Evolutionary conservation across 1,140 invertebrate genomes (phyloP), one percentile per base, ranked within the genome.

Genomic region (Lethrus apterus): DNA sequence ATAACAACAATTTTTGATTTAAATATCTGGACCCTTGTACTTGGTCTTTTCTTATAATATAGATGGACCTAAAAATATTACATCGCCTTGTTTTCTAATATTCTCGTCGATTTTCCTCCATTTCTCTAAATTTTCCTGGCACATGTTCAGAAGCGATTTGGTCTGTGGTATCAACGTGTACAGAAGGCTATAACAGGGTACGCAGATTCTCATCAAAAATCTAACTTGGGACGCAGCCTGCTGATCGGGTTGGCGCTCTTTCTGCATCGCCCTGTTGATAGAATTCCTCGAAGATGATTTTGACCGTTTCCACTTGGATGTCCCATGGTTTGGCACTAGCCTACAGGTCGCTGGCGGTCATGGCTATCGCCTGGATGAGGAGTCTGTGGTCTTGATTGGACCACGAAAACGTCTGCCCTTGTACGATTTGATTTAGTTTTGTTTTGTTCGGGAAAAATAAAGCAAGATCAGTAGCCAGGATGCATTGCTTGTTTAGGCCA

Each of bases 251-350:
- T 83, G 79, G 30, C 8, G 70, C 70, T 50, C 76, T 72, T 62
- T 89, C 86, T 20, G 79, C 80, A 62, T 90, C 86, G 19, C 73
- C 84, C 69, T 89, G 85, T 52, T 83, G 77, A 66, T 89, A 90
- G 66, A 91, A 91, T 61, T 91, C 87, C 60, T 89, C 82, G 67
- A 89, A 88, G 49, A 91, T 89, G 3, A 85, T 82, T 62, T 54
- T 78, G 1, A 89, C 86, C 0, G 83, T 89, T 63, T 85, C 76
- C 2, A 77, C 73, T 67, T 90, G 86, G n/a, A 86, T 69, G n/a
- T 84, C 75, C 86, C 86, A 90, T 2, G 84, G 83, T 66, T 89
- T 89, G 1, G 84, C 75, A 48, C 81, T 84, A 2, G 87, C 85
- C 43, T 83, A 86, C 10, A 91, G 67, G 65, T 91, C 87, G 55